Base-by-base conservation (phyloP, 2,888 invertebrate genomes). In the Chymomyza caudatula region DNA sequence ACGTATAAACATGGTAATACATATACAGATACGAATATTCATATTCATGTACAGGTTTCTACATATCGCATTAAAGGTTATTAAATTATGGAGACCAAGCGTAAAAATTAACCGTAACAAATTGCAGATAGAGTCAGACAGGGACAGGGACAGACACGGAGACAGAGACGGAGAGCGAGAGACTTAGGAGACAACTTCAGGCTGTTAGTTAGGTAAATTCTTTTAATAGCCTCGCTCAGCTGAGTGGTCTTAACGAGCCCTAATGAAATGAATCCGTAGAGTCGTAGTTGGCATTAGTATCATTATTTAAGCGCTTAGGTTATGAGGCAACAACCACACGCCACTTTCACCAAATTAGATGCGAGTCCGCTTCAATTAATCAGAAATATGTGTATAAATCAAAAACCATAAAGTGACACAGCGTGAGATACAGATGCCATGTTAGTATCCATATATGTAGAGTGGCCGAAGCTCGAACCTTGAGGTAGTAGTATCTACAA, bases 71-170 rank as follows among this genome's bases (percentile, higher is more conserved):
- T 43, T 44, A 64, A 62, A 62, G 68, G 79, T 80, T 80, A 80
- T 80, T 82, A 82, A 80, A 80, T 82, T 80, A 80, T 80, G 78
- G 67, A 74, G 73, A 74, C 80, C 69, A 82, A 82, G 80, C 81
- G 83, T 83, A 83, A 81, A 81, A 83, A 83, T 78, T 71, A 81
- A 83, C 84, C 82, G 79, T 79, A 83, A 74, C 82, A 78, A 82
- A 82, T 60, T 60, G 53, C 29, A 51, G 19, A 47, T 79, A 67
- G 77, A 71, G 76, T 74, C 77, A 71, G 72, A 22, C 55, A 59
- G 42, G 63, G 73, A 55, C 37, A 6, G n/a, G n/a, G n/a, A n/a
- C n/a, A n/a, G n/a, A n/a, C n/a, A n/a, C n/a, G n/a, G n/a, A n/a
- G n/a, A n/a, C n/a, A 11, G 29, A 53, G 49, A 23, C 42, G 49